Evolutionary conservation across 2,888 invertebrate genomes (phyloP).

Genomic region (Sepioteuthis lessoniana): DNA sequence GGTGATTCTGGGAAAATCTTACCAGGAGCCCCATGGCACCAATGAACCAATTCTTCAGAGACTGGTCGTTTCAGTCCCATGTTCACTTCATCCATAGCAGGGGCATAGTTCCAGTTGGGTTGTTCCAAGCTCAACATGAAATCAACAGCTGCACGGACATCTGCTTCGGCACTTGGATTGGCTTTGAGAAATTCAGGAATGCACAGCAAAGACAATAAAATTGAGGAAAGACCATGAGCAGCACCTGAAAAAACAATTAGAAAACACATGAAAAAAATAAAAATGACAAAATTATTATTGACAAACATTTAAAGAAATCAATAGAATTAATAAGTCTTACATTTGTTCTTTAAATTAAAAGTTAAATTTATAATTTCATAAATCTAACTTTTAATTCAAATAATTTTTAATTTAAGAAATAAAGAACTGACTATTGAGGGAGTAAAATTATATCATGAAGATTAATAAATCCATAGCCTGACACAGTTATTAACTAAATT

Average conservation of each 20-base stretch:
- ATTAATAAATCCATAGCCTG: too few relatives aligned
- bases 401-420: too few relatives aligned
- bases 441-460: too few relatives aligned
- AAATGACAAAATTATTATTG: too few relatives aligned
- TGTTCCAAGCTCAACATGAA: constrained; percentile 82
- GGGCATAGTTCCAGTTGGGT: constrained; percentile 84
- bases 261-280: not conserved
- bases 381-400: too few relatives aligned
- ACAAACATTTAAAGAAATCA: too few relatives aligned
- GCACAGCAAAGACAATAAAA: constrained; percentile 81
- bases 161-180: constrained; percentile 78
- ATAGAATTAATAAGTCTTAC: too few relatives aligned
- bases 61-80: constrained; percentile 69
- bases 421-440: too few relatives aligned
- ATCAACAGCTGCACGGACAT: constrained; percentile 82
- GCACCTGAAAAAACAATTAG: constrained; percentile 74
- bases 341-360: too few relatives aligned
- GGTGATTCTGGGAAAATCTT: constrained; percentile 46
- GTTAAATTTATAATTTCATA: too few relatives aligned
- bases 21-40: constrained; percentile 92
- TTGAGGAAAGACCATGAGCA: constrained; percentile 81
- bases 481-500: too few relatives aligned
- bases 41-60: constrained; percentile 85
- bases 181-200: constrained; percentile 79
- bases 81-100: constrained; percentile 83